A percentile compares a stretch with the other conserved stretches of the same genome.
These are phyloP conservation scores for Crioceris asparagi DNA, from an alignment of 2,888 invertebrate genomes.

Conservation along the genomic window DNA sequence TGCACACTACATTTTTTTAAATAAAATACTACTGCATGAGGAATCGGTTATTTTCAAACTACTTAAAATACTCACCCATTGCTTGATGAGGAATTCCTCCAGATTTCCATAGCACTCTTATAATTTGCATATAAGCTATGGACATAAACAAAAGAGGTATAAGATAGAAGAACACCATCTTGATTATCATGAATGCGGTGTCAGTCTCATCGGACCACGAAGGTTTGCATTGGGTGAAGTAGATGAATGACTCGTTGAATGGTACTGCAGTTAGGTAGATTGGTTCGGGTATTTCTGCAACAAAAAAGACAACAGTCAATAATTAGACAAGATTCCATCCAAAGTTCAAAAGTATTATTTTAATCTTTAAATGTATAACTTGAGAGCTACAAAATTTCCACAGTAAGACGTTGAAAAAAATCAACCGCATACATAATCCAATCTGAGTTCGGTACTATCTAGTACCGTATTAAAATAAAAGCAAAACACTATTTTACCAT, in stretches of 20 bases:
- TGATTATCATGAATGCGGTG: slow-evolving; percentile 57
- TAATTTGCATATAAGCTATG: slow-evolving; percentile 75
- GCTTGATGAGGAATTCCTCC: slow-evolving; percentile 64
- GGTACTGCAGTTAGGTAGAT: slow-evolving; percentile 54
- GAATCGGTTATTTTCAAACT: no score
- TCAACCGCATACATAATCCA: no score
- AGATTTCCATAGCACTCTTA: slow-evolving; percentile 69
- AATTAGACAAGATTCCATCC: no score
- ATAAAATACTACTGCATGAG: no score
- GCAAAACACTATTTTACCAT: no score
- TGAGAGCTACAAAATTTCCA: no score
- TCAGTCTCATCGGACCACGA: slow-evolving; percentile 62
- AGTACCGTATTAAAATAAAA: no score
- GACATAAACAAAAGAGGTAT: slow-evolving; percentile 74
- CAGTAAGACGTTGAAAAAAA: no score
- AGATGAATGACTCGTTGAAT: slow-evolving; percentile 39
- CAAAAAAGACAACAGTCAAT: slow-evolving; percentile 13
- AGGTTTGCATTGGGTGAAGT: slow-evolving; percentile 52
- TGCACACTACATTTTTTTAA: no score
- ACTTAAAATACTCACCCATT: slow-evolving; percentile 31
- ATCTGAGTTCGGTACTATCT: no score
- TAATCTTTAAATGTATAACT: no score
- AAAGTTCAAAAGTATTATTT: no score
- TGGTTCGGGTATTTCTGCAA: slow-evolving; percentile 67
- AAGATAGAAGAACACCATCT: slow-evolving; percentile 64